These are phyloP conservation scores for Drosophila merina DNA, from an alignment of 2,888 invertebrate genomes.

Conservation along the genomic window DNA sequence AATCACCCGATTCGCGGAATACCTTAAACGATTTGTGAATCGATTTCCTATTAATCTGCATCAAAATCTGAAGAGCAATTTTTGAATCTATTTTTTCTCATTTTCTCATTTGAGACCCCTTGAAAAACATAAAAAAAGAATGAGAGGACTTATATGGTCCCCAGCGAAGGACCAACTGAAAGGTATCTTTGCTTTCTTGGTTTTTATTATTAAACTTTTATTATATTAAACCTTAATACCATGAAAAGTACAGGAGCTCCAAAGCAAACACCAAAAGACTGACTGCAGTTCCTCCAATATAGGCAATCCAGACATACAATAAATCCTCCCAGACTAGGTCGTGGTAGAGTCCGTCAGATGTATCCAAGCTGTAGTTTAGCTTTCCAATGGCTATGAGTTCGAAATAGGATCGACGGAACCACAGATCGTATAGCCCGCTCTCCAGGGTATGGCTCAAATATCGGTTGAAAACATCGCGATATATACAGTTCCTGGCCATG, in stretches of 20 bases:
- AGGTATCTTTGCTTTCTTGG: not conserved
- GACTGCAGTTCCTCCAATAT: conserved; percentile 2
- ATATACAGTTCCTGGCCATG: conserved; percentile 56
- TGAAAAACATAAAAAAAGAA: no score
- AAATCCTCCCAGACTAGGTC: conserved; percentile 43
- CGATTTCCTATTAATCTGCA: no score
- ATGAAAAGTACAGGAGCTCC: conserved; percentile 1
- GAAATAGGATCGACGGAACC: conserved; percentile 43
- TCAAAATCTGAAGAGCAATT: no score
- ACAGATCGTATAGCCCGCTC: conserved; percentile 49
- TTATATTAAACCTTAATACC: not conserved
- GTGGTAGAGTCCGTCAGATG: not conserved
- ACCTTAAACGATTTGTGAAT: no score
- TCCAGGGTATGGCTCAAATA: conserved; percentile 32
- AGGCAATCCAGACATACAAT: conserved; percentile 33
- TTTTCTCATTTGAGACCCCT: no score
- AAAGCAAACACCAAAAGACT: conserved; percentile 9
- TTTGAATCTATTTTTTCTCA: no score
- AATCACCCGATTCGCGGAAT: no score
- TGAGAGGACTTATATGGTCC: no score
- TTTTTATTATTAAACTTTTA: not conserved
- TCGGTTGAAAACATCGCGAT: conserved; percentile 41
- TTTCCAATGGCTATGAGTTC: conserved; percentile 38
- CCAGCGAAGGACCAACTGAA: no score
- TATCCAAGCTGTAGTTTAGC: conserved; percentile 29